These are phyloP conservation scores for Pongo abelii DNA, from an alignment of 2,113 vertebrate genomes.

Conservation along the genomic window DNA sequence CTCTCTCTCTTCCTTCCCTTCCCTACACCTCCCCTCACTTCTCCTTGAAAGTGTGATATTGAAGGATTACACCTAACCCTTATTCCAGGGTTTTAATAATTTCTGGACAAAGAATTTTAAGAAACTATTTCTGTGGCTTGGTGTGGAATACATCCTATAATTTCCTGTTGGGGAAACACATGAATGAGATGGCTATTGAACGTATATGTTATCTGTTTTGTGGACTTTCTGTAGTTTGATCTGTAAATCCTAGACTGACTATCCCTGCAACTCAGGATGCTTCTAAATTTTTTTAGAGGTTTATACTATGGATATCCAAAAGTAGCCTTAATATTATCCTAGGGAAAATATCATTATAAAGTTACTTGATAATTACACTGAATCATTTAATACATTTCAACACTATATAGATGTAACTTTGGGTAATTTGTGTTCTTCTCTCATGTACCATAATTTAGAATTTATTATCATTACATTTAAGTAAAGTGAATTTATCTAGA, in stretches of 20 bases:
- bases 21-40: neutral
- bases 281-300: neutral
- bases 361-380: neutral
- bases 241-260: neutral
- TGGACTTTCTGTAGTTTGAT: neutral
- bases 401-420: neutral
- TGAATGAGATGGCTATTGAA: neutral
- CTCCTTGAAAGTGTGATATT: neutral
- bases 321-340: neutral
- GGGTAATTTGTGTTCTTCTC: neutral
- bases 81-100: constrained; percentile 51
- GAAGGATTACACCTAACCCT: neutral
- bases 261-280: neutral
- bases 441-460: neutral
- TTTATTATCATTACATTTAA: neutral
- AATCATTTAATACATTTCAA: neutral
- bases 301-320: neutral
- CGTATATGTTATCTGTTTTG: neutral
- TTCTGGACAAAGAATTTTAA: constrained; percentile 55
- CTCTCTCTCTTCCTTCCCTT: neutral
- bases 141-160: constrained; percentile 31
- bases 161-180: neutral
- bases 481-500: neutral
- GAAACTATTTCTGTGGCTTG: constrained; percentile 38
- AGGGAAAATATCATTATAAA: neutral